Percentiles rank a stretch among this genome's conserved stretches.
phyloP scores from a whole-genome alignment of 35 echinoderm and acorn worm species.

The Lytechinus variegatus region DNA sequence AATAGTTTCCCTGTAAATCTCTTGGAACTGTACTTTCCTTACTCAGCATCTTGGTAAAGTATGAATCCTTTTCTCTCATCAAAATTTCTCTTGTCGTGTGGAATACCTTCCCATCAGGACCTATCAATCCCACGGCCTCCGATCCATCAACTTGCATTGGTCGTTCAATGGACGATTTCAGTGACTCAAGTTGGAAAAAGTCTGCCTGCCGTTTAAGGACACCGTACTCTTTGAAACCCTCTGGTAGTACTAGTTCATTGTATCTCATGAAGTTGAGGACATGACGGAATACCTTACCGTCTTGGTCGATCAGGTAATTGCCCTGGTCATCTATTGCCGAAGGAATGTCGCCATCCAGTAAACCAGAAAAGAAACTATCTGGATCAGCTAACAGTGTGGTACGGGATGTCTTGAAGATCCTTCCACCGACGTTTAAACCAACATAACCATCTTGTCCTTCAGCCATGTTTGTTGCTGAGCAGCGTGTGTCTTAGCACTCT shows the following conservation, averaged over 20 bases:
- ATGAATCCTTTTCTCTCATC: too few species aligned
- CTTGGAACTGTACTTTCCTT: not conserved
- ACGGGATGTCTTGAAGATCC: constrained; percentile 47
- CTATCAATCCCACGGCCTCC: not conserved
- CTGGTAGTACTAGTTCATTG: constrained; percentile 63
- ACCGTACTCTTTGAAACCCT: constrained; percentile 65
- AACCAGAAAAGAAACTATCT: constrained; percentile 30
- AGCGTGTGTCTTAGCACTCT: too few species aligned
- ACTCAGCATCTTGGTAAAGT: too few species aligned
- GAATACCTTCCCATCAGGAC: not conserved
- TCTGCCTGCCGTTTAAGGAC: constrained; percentile 59
- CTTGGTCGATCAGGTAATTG: constrained; percentile 66
- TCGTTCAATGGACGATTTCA: not conserved
- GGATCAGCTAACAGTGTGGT: constrained; percentile 53
- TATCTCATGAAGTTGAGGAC: constrained; percentile 76
- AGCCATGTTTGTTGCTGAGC: not conserved
- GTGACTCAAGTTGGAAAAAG: constrained; percentile 56
- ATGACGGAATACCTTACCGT: constrained; percentile 67
- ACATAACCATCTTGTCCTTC: not conserved
- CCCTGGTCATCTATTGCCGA: constrained; percentile 60
- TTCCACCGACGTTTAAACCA: constrained; percentile 63
- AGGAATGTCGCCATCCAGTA: not conserved
- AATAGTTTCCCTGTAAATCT: not conserved
- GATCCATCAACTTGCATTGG: not conserved
- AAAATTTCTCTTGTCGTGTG: too few species aligned